Base-by-base conservation (phyloP, 2,113 vertebrate species). In the Oostethus manadensis region DNA sequence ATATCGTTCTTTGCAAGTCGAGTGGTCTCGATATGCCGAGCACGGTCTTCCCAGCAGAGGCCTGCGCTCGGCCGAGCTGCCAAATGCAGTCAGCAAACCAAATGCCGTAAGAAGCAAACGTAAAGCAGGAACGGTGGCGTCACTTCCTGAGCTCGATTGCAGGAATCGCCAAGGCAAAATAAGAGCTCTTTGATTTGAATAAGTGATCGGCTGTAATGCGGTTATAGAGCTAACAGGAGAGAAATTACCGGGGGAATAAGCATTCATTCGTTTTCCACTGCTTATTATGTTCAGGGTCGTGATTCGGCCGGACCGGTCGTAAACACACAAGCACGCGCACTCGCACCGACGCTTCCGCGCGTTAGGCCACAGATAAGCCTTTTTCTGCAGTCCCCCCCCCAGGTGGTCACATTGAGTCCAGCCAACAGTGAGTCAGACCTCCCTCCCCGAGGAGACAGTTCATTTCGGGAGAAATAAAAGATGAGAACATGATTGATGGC, bases 401-500 rank as follows among this genome's bases (percentile, higher is more conserved):
- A 51, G 18, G 44, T 56, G 17, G 51, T 44, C 35, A 3, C 6
- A 35, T 58, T 75, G 58, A 62, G 29, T 2, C 22, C 48, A 56
- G 43, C 56, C n/a, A 17, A 46, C 46, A 68, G 51, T 58, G 44
- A 54, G 20, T 54, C 43, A 2, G 62, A 56, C 57, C 29, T 53
- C 62, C 57, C 29, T 53, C 62, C 43, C 62, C 9, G 56, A 1
- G n/a, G 68, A 47, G 35, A 62, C 7, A 9, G 3, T 61, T 43
- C 26, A 9, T 46, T 60, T 51, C 38, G 33, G 4, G 50, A 65
- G 38, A 53, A 58, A 66, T 60, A 46, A 68, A 61, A 42, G 38
- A 40, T 40, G 6, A 3, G 23, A 62, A 59, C 18, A 57, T 62
- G 38, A 57, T 23, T 62, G 38, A 57, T 44, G 55, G 13, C 23